phyloP scores from a whole-genome alignment of 1,140 invertebrate species.

The Chymomyza costata region DNA sequence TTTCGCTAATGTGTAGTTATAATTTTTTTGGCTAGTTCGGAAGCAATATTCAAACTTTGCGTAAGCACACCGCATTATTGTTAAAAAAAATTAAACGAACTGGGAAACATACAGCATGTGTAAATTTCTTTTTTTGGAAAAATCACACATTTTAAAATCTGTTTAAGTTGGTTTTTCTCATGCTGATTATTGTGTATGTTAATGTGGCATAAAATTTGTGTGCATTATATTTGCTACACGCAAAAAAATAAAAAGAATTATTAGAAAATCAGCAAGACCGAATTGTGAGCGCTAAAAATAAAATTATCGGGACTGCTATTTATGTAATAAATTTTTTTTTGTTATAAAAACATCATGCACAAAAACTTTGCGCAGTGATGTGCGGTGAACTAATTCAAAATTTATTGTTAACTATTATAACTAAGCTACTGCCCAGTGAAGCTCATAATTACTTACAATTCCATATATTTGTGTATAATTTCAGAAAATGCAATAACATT shows the following conservation, averaged over 20 bases:
- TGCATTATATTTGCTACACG: slow-evolving; percentile 29
- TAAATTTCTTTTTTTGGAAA: slow-evolving; percentile 27
- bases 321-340: slow-evolving; percentile 70
- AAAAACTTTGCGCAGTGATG: slow-evolving; percentile 22
- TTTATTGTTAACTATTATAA: slow-evolving; percentile 2
- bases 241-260: slow-evolving; percentile 46
- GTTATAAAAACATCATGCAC: slow-evolving; percentile 28
- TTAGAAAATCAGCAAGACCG: slow-evolving; percentile 46
- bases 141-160: no score
- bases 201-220: slow-evolving; percentile 19
- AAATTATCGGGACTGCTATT: slow-evolving; percentile 72
- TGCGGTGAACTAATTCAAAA: not conserved
- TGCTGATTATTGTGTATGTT: not conserved
- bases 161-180: no score
- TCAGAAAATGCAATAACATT: slow-evolving; percentile 51
- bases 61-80: slow-evolving; percentile 42
- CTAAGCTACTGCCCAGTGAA: no score
- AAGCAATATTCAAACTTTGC: slow-evolving; percentile 68
- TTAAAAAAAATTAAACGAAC: slow-evolving; percentile 6
- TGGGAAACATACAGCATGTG: slow-evolving; percentile 7
- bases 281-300: slow-evolving; percentile 73
- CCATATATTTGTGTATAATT: slow-evolving; percentile 16
- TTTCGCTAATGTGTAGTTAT: slow-evolving; percentile 73
- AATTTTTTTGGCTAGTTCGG: slow-evolving; percentile 64
- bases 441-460: not conserved